Evolutionary conservation across 92 coral and sea anemone genomes (phyloP).

Genomic region (Palythoa caribaeorum): DNA sequence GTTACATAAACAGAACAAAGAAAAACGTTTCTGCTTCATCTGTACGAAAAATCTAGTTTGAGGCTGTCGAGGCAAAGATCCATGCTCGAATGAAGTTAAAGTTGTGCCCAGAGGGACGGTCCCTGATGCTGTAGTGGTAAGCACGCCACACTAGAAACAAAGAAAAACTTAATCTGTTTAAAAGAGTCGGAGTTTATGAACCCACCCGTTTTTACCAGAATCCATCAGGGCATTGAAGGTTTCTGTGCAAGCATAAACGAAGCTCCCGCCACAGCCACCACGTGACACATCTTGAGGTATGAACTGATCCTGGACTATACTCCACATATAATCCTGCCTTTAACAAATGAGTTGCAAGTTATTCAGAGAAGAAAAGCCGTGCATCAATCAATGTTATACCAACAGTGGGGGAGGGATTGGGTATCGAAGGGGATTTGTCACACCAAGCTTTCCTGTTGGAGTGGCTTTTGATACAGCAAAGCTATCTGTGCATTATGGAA

Average conservation of each 20-base stretch:
- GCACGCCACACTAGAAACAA: too few species aligned
- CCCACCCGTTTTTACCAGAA: neutral
- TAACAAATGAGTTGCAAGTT: neutral
- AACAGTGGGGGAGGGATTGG: neutral
- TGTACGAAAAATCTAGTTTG: too few species aligned
- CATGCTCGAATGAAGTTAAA: too few species aligned
- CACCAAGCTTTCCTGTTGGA: too few species aligned
- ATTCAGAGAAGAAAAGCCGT: neutral
- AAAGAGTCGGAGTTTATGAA: neutral
- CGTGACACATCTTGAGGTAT: conserved; percentile 16
- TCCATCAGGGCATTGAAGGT: conserved; percentile 31
- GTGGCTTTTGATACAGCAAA: too few species aligned
- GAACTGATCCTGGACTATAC: conserved; percentile 11
- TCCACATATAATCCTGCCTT: conserved; percentile 43
- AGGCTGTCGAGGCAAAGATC: too few species aligned
- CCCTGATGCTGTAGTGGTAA: too few species aligned
- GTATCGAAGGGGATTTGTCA: too few species aligned
- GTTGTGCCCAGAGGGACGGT: too few species aligned
- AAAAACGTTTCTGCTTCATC: too few species aligned
- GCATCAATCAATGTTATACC: neutral
- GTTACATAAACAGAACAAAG: too few species aligned
- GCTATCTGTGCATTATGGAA: too few species aligned
- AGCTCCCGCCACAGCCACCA: conserved; percentile 34
- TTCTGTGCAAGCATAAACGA: conserved; percentile 11
- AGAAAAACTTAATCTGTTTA: neutral